Conservation (phyloP, 1,140 invertebrate genomes). For the Adoxophyes honmai region DNA sequence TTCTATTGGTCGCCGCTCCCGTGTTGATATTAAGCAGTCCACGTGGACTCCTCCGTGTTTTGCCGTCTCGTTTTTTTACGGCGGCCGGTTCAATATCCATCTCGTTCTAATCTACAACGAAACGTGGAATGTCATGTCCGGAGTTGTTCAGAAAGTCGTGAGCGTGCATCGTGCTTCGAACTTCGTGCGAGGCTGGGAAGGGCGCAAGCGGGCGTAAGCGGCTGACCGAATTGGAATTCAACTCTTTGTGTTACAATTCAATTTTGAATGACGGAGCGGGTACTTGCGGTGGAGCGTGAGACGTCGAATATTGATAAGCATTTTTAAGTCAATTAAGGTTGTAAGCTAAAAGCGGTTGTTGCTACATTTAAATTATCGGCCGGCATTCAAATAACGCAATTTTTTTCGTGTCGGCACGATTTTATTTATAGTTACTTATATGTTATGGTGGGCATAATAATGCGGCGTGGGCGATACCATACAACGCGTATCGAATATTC, state of each 20-base stretch:
- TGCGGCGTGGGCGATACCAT: slow-evolving; percentile 52
- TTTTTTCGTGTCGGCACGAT: slow-evolving; percentile 74
- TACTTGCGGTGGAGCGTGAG: slow-evolving; percentile 37
- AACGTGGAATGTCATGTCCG: slow-evolving; percentile 77
- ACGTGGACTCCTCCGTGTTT: slow-evolving; percentile 69
- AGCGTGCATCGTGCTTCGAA: slow-evolving; percentile 76
- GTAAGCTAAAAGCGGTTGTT: slow-evolving; percentile 76
- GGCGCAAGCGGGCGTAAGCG: slow-evolving; percentile 35
- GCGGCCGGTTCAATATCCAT: slow-evolving; percentile 62
- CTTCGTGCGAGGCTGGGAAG: slow-evolving; percentile 46
- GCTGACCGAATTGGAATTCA: slow-evolving; percentile 39
- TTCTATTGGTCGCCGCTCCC: slow-evolving; percentile 74
- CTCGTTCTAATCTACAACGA: slow-evolving; percentile 76
- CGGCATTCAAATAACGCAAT: slow-evolving; percentile 75
- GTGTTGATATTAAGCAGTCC: slow-evolving; percentile 76
- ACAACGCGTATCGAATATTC: slow-evolving; percentile 46
- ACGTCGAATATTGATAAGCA: slow-evolving; percentile 66
- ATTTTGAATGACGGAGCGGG: slow-evolving; percentile 22
- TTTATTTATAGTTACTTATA: slow-evolving; percentile 67
- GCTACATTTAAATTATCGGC: slow-evolving; percentile 77
- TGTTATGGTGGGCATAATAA: slow-evolving; percentile 63
- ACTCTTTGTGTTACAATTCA: slow-evolving; percentile 32
- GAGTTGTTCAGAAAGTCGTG: slow-evolving; percentile 77
- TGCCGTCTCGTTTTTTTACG: slow-evolving; percentile 72
- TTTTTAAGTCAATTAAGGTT: slow-evolving; percentile 77